Percentiles rank a stretch among this genome's conserved stretches.
These are phyloP conservation scores for Sarcophaga carnaria DNA, from an alignment of 2,888 invertebrate species.

Conservation along the genomic window DNA sequence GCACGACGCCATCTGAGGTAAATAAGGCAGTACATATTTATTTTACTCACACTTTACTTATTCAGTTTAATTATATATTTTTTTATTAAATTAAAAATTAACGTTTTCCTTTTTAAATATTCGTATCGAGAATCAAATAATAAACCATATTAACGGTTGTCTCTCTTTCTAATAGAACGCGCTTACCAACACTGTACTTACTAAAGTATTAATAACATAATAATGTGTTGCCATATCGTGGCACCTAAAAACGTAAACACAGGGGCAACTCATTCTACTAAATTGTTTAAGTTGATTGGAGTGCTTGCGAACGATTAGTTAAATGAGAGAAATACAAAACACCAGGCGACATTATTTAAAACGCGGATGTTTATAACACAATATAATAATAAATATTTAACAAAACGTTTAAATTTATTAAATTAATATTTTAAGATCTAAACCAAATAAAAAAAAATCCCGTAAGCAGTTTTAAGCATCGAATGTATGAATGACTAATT, in stretches of 20 bases:
- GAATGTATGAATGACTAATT: slow-evolving; percentile 25
- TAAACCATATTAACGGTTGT: slow-evolving; percentile 2
- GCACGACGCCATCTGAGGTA: too few relatives aligned
- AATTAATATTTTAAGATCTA: not conserved
- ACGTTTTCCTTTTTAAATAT: not conserved
- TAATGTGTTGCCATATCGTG: slow-evolving; percentile 21
- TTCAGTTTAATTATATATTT: too few relatives aligned
- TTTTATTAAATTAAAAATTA: not conserved
- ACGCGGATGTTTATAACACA: not conserved
- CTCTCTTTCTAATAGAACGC: not conserved
- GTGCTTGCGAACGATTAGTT: slow-evolving; percentile 15
- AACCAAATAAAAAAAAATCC: not conserved
- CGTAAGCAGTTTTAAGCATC: slow-evolving; percentile 7
- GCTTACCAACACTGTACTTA: slow-evolving; percentile 40
- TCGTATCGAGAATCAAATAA: not conserved
- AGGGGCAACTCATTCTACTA: slow-evolving; percentile 17
- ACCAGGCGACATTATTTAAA: not conserved
- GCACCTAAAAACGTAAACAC: not conserved
- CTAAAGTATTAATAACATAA: not conserved
- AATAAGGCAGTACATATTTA: too few relatives aligned
- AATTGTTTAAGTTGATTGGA: not conserved
- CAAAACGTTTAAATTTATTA: not conserved
- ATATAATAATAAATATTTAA: slow-evolving; percentile 1
- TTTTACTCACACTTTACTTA: too few relatives aligned
- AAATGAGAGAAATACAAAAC: slow-evolving; percentile 16